phyloP scores from a whole-genome alignment of 2,888 invertebrate species.

The Oligia fasciuncula region DNA sequence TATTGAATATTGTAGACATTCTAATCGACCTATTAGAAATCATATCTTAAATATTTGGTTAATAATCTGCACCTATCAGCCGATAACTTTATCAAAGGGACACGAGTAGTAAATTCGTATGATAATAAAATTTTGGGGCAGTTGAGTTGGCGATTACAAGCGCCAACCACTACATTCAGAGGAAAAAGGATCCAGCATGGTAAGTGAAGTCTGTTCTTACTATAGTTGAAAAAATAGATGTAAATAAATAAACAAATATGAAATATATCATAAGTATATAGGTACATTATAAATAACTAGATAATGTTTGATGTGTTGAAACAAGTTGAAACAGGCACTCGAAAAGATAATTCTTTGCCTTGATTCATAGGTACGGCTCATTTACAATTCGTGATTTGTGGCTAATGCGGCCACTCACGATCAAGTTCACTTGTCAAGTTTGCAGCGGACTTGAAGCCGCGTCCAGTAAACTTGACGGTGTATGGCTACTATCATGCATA shows the following conservation, averaged over 20 bases:
- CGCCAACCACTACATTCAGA: constrained; percentile 75
- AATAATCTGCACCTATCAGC: constrained; percentile 76
- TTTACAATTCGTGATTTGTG: neutral
- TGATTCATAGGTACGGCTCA: neutral
- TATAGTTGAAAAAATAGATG: neutral
- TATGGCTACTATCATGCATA: too few relatives aligned
- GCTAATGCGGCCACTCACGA: too few relatives aligned
- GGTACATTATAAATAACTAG: neutral
- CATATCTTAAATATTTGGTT: constrained; percentile 72
- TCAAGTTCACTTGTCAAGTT: too few relatives aligned
- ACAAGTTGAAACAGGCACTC: neutral
- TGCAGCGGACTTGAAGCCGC: too few relatives aligned
- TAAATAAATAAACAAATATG: neutral
- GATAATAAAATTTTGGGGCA: constrained; percentile 73
- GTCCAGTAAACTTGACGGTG: too few relatives aligned
- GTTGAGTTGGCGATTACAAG: constrained; percentile 80
- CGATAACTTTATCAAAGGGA: constrained; percentile 82
- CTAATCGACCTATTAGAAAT: constrained; percentile 74
- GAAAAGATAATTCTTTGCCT: constrained; percentile 19
- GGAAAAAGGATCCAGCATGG: constrained; percentile 66
- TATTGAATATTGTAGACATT: constrained; percentile 50
- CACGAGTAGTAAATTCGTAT: constrained; percentile 77
- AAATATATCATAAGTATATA: neutral
- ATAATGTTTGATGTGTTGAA: constrained; percentile 13
- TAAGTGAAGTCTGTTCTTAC: constrained; percentile 60